These are phyloP conservation scores for Rhadinocentrus ornatus DNA, from an alignment of 2,797 vertebrate species.

Conservation along the genomic window DNA sequence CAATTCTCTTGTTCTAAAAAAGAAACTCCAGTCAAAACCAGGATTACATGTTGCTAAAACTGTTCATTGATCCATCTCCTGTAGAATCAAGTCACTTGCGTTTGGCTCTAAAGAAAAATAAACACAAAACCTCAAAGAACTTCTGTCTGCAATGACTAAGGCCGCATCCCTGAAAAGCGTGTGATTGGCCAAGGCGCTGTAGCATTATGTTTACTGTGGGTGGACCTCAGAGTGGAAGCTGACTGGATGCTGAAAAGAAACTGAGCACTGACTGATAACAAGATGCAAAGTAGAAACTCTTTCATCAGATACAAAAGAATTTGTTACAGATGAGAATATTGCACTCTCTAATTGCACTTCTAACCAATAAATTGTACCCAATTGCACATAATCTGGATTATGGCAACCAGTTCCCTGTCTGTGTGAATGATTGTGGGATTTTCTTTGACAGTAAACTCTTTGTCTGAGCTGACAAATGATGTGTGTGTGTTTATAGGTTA, in stretches of 20 bases:
- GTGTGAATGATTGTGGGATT: slow-evolving; percentile 27
- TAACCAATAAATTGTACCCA: slow-evolving; percentile 1
- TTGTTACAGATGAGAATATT: neutral
- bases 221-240: slow-evolving; percentile 15
- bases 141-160: slow-evolving; percentile 18
- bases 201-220: slow-evolving; percentile 20
- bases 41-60: slow-evolving; percentile 29
- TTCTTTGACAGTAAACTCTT: slow-evolving; percentile 35
- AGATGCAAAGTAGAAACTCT: slow-evolving; percentile 19
- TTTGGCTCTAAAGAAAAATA: slow-evolving; percentile 23
- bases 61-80: slow-evolving; percentile 2
- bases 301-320: slow-evolving; percentile 7
- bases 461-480: slow-evolving; percentile 46
- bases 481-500: slow-evolving; percentile 48
- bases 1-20: neutral
- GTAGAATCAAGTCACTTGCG: slow-evolving; percentile 16
- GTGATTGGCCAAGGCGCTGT: neutral
- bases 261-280: slow-evolving; percentile 45
- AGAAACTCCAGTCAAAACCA: neutral
- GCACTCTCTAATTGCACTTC: too few species aligned
- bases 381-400: neutral
- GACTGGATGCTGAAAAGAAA: slow-evolving; percentile 37
- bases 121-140: slow-evolving; percentile 6
- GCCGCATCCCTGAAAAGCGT: slow-evolving; percentile 2
- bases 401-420: slow-evolving; percentile 10